These are phyloP conservation scores for Squalus acanthias DNA, from an alignment of 2,797 vertebrate genomes.

Conservation along the genomic window DNA sequence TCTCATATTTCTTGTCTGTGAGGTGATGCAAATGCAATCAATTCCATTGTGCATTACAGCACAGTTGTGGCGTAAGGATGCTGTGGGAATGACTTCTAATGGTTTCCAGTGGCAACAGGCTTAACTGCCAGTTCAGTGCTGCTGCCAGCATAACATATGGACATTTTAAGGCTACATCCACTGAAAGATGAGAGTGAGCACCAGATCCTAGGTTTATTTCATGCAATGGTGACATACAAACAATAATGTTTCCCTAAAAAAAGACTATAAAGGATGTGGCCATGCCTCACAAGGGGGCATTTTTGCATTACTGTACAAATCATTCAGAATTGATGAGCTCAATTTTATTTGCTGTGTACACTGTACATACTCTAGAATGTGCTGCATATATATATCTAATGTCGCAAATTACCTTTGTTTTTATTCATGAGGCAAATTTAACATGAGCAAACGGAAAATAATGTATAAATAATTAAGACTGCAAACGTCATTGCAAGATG, in stretches of 20 bases:
- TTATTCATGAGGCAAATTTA: not conserved
- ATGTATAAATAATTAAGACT: slow-evolving; percentile 27
- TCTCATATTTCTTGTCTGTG: slow-evolving; percentile 42
- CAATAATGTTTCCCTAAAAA: not conserved
- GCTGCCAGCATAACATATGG: slow-evolving; percentile 19
- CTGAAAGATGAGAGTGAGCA: not conserved
- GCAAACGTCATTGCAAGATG: not conserved
- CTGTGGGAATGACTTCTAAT: not conserved
- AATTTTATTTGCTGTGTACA: not conserved
- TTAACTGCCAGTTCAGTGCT: slow-evolving; percentile 11
- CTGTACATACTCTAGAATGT: not conserved
- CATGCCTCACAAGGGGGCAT: not conserved
- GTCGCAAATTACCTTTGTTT: not conserved
- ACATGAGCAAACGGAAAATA: not conserved
- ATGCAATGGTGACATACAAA: not conserved
- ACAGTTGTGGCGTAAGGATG: not conserved
- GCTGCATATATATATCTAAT: not conserved
- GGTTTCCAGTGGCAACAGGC: slow-evolving; percentile 15
- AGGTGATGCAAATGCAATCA: slow-evolving; percentile 42
- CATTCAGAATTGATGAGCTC: slow-evolving; percentile 1
- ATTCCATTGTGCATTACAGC: slow-evolving; percentile 40
- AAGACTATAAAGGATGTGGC: not conserved
- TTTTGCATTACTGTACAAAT: not conserved
- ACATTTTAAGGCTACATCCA: slow-evolving; percentile 21
- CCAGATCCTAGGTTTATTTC: not conserved